Evolutionary conservation across 2,113 vertebrate genomes (phyloP).

Genomic region (Plestiodon gilberti): DNA sequence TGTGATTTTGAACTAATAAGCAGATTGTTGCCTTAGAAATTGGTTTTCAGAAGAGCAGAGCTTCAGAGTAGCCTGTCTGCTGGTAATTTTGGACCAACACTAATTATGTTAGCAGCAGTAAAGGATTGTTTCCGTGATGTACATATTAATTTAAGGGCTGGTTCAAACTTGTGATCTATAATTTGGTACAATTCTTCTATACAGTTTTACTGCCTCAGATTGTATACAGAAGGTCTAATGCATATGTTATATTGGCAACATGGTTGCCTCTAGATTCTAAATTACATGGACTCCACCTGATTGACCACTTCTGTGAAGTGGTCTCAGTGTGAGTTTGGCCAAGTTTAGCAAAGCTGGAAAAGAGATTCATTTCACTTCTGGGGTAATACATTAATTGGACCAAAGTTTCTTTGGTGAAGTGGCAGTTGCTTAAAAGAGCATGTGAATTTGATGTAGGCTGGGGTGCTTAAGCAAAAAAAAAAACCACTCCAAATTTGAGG

Average conservation of each 20-base stretch:
- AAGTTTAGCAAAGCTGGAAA: not conserved
- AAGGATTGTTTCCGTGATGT: not conserved
- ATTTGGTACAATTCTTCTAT: not conserved
- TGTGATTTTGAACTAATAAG: conserved; percentile 36
- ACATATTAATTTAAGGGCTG: conserved; percentile 1
- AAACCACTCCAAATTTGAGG: not conserved
- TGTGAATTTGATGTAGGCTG: not conserved
- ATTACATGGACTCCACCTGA: no score
- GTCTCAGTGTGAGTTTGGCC: not conserved
- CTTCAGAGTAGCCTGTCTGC: conserved; percentile 10
- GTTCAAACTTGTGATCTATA: conserved; percentile 10
- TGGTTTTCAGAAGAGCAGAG: conserved; percentile 31
- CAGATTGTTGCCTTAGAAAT: conserved; percentile 4
- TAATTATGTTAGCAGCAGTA: conserved; percentile 31
- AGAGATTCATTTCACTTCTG: not conserved
- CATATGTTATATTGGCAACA: not conserved
- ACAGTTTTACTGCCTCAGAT: not conserved
- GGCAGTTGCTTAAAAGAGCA: not conserved
- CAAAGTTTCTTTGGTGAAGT: not conserved
- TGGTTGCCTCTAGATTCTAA: not conserved
- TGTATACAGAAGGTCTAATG: not conserved
- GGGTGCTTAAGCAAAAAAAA: not conserved
- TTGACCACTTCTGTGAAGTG: not conserved
- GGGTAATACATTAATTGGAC: not conserved
- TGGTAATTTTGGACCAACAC: conserved; percentile 50